A percentile compares a stretch with the other conserved stretches of the same genome.
Evolutionary conservation across 2,797 vertebrate genomes (phyloP).

Genomic region (Euphonia xanthogaster): DNA sequence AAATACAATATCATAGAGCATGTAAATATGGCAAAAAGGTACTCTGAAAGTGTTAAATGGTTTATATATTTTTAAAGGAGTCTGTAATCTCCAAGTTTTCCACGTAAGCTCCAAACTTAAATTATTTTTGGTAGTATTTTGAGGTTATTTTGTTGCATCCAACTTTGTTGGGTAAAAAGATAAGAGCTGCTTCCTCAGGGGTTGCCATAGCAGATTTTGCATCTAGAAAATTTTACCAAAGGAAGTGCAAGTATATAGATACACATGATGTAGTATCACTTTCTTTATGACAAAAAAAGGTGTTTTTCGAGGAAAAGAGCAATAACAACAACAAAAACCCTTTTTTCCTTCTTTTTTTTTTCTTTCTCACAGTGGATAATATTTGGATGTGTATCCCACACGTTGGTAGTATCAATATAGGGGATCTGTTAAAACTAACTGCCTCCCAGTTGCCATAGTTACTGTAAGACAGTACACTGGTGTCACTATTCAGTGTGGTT

Average conservation of each 20-base stretch:
- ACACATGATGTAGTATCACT: fast-evolving
- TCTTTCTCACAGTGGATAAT: background rate
- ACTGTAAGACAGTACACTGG: background rate
- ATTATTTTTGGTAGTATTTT: background rate
- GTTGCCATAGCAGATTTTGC: background rate
- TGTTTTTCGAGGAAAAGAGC: background rate
- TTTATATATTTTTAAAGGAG: background rate
- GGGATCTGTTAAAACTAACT: background rate
- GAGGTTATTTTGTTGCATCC: background rate
- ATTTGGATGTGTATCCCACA: background rate
- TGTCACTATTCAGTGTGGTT: fast-evolving
- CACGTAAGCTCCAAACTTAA: background rate
- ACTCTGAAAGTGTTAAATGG: background rate
- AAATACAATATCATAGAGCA: background rate
- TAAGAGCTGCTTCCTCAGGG: background rate
- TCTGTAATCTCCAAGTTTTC: background rate
- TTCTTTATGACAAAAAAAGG: background rate
- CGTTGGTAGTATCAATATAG: background rate
- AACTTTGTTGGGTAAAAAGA: background rate
- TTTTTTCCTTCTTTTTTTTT: background rate
- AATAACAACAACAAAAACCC: background rate
- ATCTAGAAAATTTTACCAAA: background rate
- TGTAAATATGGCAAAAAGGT: background rate
- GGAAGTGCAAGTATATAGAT: background rate
- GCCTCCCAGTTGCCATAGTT: background rate